Evolutionary conservation across 1,140 invertebrate genomes (phyloP).

Genomic region (Pteromalus puparum): DNA sequence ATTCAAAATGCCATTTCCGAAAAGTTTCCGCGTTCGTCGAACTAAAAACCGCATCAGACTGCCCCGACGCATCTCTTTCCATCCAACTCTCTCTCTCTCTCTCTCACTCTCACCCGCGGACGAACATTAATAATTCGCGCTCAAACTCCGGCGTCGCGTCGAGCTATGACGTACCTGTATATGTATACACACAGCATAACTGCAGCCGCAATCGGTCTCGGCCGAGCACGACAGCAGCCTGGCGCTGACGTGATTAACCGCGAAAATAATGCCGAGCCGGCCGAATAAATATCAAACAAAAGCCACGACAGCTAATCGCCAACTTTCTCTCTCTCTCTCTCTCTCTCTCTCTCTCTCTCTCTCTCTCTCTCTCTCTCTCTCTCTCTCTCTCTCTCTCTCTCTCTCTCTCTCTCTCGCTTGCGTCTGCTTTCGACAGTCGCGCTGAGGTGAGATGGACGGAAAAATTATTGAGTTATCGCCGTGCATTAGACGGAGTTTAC

Average conservation of each 20-base stretch:
- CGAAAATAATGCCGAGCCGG: conserved; percentile 17
- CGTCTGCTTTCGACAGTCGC: conserved; percentile 57
- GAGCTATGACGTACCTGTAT: neutral
- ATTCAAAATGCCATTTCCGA: neutral
- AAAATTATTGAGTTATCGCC: conserved; percentile 1
- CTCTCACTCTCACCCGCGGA: too few relatives aligned
- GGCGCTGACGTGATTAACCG: conserved; percentile 30
- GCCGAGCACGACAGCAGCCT: neutral
- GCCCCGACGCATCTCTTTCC: too few relatives aligned
- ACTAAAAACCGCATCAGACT: neutral
- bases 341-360: too few relatives aligned
- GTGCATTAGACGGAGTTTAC: neutral
- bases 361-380: too few relatives aligned
- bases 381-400: too few relatives aligned
- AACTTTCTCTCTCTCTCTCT: neutral
- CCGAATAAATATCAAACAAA: conserved; percentile 36
- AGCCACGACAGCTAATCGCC: neutral
- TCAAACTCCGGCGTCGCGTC: neutral
- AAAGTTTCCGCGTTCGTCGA: neutral
- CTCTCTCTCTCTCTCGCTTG: neutral
- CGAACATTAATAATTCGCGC: too few relatives aligned
- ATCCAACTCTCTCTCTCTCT: too few relatives aligned
- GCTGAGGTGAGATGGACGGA: neutral
- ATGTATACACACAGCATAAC: neutral
- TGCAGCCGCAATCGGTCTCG: neutral